Conservation (phyloP, 2,888 invertebrate species). For the Drosophila nr. perissopoda region DNA sequence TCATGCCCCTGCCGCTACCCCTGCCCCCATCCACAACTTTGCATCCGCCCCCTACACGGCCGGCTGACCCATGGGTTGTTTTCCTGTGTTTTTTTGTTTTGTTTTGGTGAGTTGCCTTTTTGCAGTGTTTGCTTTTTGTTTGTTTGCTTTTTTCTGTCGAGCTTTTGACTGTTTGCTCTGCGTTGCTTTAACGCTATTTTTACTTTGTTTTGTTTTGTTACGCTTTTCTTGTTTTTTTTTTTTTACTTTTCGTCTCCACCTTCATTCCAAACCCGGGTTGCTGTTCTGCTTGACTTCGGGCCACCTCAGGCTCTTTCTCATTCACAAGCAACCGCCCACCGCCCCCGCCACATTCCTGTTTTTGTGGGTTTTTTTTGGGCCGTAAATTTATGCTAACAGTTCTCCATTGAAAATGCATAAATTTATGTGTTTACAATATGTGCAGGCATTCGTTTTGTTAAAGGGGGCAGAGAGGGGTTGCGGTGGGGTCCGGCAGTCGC, state of each 20-base stretch:
- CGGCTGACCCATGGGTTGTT: conserved; percentile 49
- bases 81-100: conserved; percentile 43
- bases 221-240: conserved; percentile 24
- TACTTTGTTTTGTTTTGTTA: conserved; percentile 72
- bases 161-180: conserved; percentile 76
- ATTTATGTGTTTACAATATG: conserved; percentile 80
- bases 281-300: conserved; percentile 36
- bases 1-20: neutral
- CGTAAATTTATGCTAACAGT: conserved; percentile 80
- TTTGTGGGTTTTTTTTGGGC: conserved; percentile 44
- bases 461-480: conserved; percentile 1
- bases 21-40: neutral
- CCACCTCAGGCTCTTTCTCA: conserved; percentile 16
- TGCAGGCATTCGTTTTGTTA: conserved; percentile 68
- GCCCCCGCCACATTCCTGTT: conserved; percentile 22
- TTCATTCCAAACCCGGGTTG: neutral
- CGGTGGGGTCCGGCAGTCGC: conserved; percentile 18
- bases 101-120: conserved; percentile 65
- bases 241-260: conserved; percentile 42
- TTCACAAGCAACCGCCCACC: conserved; percentile 8
- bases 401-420: conserved; percentile 80
- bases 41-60: neutral
- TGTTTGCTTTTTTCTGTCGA: conserved; percentile 45
- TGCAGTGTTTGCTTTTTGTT: conserved; percentile 68
- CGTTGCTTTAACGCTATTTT: conserved; percentile 76